Conservation (phyloP, 2,888 invertebrate species). For the Synanthedon andrenaeformis region DNA sequence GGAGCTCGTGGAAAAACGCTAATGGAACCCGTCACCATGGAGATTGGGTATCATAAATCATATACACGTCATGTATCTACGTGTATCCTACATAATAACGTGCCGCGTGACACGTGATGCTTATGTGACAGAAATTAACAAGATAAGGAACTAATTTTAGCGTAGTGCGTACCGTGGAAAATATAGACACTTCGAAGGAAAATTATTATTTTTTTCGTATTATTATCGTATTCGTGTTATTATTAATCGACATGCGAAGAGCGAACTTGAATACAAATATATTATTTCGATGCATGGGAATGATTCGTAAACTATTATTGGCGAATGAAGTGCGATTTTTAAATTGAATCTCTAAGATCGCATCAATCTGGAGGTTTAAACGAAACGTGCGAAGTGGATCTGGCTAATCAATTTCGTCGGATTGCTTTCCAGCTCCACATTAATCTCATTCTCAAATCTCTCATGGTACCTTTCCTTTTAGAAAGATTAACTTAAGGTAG, state of each 20-base stretch:
- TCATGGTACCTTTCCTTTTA: constrained; percentile 12
- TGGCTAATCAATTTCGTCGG: constrained; percentile 27
- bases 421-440: constrained; percentile 17
- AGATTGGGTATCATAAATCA: constrained; percentile 4
- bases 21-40: not conserved
- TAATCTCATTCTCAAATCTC: constrained; percentile 19
- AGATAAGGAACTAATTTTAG: too few relatives aligned
- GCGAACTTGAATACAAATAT: too few relatives aligned
- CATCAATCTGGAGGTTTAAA: not conserved
- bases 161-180: too few relatives aligned
- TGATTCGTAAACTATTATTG: not conserved
- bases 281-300: too few relatives aligned
- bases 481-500: constrained; percentile 6
- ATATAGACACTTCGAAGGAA: too few relatives aligned
- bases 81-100: not conserved
- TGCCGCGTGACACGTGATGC: not conserved
- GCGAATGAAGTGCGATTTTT: not conserved
- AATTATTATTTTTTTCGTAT: too few relatives aligned
- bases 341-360: not conserved
- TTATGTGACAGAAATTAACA: not conserved
- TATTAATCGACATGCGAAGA: too few relatives aligned
- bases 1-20: not conserved
- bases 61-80: not conserved
- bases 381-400: constrained; percentile 4
- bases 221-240: too few relatives aligned